Base-by-base conservation (phyloP, 2,797 vertebrate genomes). In the Micrastur ruficollis region DNA sequence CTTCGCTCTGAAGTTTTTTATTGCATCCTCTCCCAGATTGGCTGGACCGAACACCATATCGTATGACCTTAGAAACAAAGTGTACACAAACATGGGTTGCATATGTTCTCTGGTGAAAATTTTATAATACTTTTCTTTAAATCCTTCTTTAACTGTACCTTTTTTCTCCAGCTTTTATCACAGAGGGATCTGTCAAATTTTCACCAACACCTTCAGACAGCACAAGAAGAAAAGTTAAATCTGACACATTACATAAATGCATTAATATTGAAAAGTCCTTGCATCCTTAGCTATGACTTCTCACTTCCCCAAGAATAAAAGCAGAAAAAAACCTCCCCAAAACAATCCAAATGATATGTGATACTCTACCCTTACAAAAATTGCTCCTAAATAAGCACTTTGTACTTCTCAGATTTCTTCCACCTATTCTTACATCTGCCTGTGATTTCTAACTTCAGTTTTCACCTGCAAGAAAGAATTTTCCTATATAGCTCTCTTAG, bases 11-110 rank as follows among this genome's bases (percentile, higher is more conserved):
- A 99, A 99, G 97, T 99, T 99, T 93, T 99, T 98, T 82, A 99
- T 99, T 89, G 99, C 99, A 78, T 99, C 99, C 88, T 99, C 99
- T 91, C 99, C 99, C 88, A 99, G 71, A 96, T 99, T 99, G 92
- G 99, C 99, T 0, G 99, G 99, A 53, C 99, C 99, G 7, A 99
- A 99, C 88, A 99, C 99, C 99, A 99, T 99, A 95, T 99, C 99
- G 8, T 98, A 99, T 23, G 99, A 99, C 90, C 99, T 99, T 94
- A 6, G 80, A 91, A 96, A 95, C 34, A 86, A 70, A 86, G 44
- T 17, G 49, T 29, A 91, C 19, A 44, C 14, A 18, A 89, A 36
- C 56, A 80, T 20, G 15, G 6, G 16, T 32, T 90, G 34, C 52
- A 34, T 6, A 2, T 19, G 49, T 42, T 70, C 42, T 70, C 42